Conservation (phyloP, 2,888 invertebrate species). For the Marasmarcha lunaedactyla region DNA sequence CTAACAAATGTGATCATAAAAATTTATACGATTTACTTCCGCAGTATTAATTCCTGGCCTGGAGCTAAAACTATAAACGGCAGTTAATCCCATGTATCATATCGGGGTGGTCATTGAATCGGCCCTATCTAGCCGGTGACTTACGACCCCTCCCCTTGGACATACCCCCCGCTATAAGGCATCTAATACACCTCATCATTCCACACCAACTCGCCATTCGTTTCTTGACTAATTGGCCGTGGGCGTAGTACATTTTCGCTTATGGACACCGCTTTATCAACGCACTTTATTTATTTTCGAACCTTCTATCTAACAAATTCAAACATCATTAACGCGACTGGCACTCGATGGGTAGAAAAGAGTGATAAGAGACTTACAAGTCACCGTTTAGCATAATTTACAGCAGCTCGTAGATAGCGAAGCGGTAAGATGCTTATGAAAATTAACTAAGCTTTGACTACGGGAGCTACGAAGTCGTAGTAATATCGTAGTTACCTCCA, state of each 20-base stretch:
- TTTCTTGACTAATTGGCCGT: conserved; percentile 72
- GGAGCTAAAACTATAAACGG: conserved; percentile 61
- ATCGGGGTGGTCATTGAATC: conserved; percentile 64
- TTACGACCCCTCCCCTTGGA: conserved; percentile 48
- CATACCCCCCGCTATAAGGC: conserved; percentile 21
- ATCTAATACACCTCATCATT: conserved; percentile 52
- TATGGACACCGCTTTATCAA: conserved; percentile 28
- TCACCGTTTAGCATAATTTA: conserved; percentile 56
- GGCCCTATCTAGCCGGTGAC: conserved; percentile 56
- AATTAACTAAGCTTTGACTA: conserved; percentile 39
- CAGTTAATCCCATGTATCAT: conserved; percentile 63
- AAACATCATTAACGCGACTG: background rate
- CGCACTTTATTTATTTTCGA: conserved; percentile 1
- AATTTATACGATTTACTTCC: conserved; percentile 51
- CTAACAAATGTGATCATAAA: conserved; percentile 27
- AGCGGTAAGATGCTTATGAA: conserved; percentile 66
- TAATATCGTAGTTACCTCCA: conserved; percentile 17
- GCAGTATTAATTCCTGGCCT: conserved; percentile 51
- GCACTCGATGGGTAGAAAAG: conserved; percentile 30
- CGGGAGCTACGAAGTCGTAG: conserved; percentile 20
- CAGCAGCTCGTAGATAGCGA: conserved; percentile 60
- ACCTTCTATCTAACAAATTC: background rate
- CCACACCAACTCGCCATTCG: conserved; percentile 36
- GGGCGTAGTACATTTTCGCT: conserved; percentile 40
- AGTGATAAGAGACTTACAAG: conserved; percentile 61